Evolutionary conservation across 2,888 invertebrate genomes (phyloP), one percentile per base, ranked within the genome.

Genomic region (Timema podura): DNA sequence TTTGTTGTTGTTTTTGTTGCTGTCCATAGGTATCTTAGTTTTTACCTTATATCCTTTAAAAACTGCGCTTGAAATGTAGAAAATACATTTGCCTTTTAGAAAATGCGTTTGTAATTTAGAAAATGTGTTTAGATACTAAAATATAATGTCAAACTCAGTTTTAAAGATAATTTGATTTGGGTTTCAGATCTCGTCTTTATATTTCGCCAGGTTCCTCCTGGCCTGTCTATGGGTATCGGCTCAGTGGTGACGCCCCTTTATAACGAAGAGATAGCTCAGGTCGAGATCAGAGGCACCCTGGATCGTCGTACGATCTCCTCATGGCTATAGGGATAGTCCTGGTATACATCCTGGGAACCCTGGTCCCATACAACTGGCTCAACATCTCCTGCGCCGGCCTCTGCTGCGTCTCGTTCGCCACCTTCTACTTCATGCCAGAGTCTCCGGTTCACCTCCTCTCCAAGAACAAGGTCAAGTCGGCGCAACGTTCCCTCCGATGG

Each of bases 221-320:
- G 92, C 64, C 76, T 89, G 0, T 87, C 86, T 0, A 85, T 89
- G 0, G 90, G 91, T 0, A 87, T 89, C 77, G 82, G 88, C 13
- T 91, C 89, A 81, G 89, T 90, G 0, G 87, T 90, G 0, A 86
- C 89, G 0, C 93, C 95, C 0, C 91, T 94, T 87, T 96, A 95
- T 81, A 88, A 93, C 72, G 92, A 92, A 59, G 96, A 96, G 81
- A 91, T 94, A 64, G 87, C 94, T 8, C 47, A 70, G 54, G 79
- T 79, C 54, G 78, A 79, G 7, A 75, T 80, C 49, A 76, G 84
- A 46, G 84, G 83, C 5, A 78, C 80, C 47, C 76, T 84, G 8
- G 83, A 5, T 79, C 82, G 6, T 70, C 69, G 30, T 80, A 82
- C 69, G 83, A 84, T 75, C 76, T 84, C 45, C 77, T 78, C 68